These are phyloP conservation scores for Addax nasomaculatus DNA, from an alignment of 2,113 vertebrate species.

Conservation along the genomic window DNA sequence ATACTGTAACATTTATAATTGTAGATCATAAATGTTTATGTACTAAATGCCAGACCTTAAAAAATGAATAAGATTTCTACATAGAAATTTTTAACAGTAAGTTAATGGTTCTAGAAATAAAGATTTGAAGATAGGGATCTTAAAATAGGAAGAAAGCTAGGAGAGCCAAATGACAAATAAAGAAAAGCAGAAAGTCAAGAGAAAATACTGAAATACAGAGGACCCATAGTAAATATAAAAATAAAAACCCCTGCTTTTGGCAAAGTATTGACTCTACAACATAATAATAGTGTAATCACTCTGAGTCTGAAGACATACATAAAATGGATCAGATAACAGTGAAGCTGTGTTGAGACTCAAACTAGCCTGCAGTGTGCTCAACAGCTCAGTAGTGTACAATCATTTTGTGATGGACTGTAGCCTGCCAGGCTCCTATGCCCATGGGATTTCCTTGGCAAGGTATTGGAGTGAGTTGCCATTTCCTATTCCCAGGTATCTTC, in stretches of 20 bases:
- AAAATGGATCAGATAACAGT: background rate
- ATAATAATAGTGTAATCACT: background rate
- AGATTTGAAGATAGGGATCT: background rate
- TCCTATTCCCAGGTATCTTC: background rate
- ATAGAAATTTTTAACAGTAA: background rate
- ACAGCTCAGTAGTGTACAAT: background rate
- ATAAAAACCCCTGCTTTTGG: background rate
- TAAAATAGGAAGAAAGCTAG: background rate
- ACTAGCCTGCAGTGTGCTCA: background rate
- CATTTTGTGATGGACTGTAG: background rate
- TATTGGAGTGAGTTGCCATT: background rate
- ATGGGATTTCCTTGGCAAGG: background rate
- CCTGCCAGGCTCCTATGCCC: background rate
- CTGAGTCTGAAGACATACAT: background rate
- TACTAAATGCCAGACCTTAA: background rate
- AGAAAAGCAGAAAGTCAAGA: background rate
- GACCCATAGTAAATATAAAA: background rate
- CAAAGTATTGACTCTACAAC: background rate
- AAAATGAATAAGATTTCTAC: background rate
- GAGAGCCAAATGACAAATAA: background rate
- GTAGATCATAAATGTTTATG: background rate
- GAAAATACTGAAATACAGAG: background rate
- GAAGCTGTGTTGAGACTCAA: background rate
- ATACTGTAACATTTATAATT: background rate
- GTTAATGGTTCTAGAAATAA: background rate